Evolutionary conservation across 2,113 vertebrate species (phyloP).

Genomic region (Cheirogaleus medius): DNA sequence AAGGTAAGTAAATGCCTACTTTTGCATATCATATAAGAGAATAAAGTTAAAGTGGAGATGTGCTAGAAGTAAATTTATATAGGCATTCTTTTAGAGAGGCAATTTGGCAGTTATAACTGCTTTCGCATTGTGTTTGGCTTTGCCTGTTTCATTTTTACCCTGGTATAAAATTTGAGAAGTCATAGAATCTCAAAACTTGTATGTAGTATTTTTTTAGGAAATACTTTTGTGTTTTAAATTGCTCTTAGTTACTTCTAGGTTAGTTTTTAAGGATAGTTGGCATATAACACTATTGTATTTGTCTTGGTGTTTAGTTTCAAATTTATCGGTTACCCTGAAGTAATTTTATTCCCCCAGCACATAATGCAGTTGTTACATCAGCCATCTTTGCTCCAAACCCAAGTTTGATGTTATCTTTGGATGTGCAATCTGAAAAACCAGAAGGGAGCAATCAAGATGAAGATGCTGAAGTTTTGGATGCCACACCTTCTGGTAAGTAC

Average conservation of each 20-base stretch:
- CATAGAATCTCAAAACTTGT: not conserved
- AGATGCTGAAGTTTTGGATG: constrained; percentile 88
- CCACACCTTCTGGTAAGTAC: constrained; percentile 91
- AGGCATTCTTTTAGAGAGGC: constrained; percentile 23
- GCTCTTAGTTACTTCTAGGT: not conserved
- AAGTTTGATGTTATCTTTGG: constrained; percentile 92
- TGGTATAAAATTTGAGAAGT: constrained; percentile 30
- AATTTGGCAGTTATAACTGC: not conserved
- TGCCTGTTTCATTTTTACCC: not conserved
- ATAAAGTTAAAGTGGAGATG: constrained; percentile 38
- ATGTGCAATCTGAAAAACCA: constrained; percentile 89
- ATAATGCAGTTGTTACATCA: constrained; percentile 98
- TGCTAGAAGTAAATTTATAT: not conserved
- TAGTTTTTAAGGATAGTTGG: constrained; percentile 32
- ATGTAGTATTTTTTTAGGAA: not conserved
- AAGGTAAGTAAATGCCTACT: constrained; percentile 88
- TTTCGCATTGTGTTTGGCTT: constrained; percentile 20
- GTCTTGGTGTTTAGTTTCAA: constrained; percentile 11
- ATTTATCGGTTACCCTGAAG: constrained; percentile 57
- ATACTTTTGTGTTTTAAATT: not conserved
- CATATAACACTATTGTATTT: not conserved
- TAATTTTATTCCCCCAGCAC: constrained; percentile 86
- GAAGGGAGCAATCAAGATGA: constrained; percentile 89
- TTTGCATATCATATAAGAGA: constrained; percentile 2
- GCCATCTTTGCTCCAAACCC: constrained; percentile 98